phyloP scores from a whole-genome alignment of 2,888 invertebrate species.

The Drosophila neutralis region DNA sequence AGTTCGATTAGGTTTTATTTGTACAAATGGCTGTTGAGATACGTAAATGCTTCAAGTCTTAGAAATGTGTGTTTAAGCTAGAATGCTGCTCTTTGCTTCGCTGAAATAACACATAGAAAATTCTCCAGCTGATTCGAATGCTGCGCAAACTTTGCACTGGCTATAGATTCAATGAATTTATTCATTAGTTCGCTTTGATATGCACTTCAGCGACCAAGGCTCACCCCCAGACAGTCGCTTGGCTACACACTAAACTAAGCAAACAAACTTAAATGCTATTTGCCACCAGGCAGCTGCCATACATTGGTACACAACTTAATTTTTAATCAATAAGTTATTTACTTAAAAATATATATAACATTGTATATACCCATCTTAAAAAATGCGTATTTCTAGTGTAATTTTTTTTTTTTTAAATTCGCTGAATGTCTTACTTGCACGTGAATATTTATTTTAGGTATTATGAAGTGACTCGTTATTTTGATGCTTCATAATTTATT shows the following conservation, averaged over 20 bases:
- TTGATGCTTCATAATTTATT: not conserved
- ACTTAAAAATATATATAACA: not conserved
- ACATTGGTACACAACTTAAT: conserved; percentile 33
- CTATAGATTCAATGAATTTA: conserved; percentile 75
- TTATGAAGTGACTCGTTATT: not conserved
- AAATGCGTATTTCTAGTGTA: not conserved
- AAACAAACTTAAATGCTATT: conserved; percentile 73
- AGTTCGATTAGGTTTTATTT: conserved; percentile 37
- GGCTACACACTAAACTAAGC: conserved; percentile 58
- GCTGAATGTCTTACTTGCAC: not conserved
- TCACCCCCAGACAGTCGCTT: conserved; percentile 10
- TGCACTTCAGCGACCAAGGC: conserved; percentile 52
- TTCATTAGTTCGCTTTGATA: conserved; percentile 78
- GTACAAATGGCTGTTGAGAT: conserved; percentile 50
- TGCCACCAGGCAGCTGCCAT: conserved; percentile 45
- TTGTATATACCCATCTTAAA: not conserved
- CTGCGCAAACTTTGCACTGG: conserved; percentile 64
- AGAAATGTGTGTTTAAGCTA: conserved; percentile 32
- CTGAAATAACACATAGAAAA: conserved; percentile 26
- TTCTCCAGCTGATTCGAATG: conserved; percentile 52
- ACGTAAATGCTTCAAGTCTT: conserved; percentile 37
- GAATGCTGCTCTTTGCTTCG: conserved; percentile 7
- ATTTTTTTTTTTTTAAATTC: not conserved
- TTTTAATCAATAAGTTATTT: not conserved
- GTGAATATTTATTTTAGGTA: not conserved